Conservation (phyloP, 2,113 vertebrate species). For the Periophthalmodon schlosseri region DNA sequence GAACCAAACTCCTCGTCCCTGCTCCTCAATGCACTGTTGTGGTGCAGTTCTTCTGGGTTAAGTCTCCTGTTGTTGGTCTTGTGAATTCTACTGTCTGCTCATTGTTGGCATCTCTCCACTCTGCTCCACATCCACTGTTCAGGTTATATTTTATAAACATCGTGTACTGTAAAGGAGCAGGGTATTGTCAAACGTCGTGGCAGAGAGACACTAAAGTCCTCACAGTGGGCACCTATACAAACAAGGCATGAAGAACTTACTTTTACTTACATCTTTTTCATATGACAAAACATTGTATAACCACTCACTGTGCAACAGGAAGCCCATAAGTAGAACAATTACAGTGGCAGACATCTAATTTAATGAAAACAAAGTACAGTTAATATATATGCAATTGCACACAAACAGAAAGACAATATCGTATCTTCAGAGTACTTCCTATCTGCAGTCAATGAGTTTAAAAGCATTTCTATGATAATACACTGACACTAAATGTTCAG, state of each 20-base stretch:
- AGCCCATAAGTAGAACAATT: constrained; percentile 13
- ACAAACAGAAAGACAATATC: too few species aligned
- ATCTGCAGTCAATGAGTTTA: too few species aligned
- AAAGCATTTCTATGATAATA: too few species aligned
- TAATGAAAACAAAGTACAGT: not conserved
- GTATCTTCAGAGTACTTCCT: too few species aligned
- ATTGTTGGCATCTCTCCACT: not conserved
- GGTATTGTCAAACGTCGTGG: constrained; percentile 31
- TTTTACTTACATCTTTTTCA: too few species aligned
- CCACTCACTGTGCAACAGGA: constrained; percentile 29
- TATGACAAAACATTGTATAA: too few species aligned
- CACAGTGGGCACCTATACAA: constrained; percentile 25
- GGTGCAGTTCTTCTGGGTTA: constrained; percentile 2
- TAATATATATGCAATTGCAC: too few species aligned
- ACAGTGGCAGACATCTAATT: constrained; percentile 18
- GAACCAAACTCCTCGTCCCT: not conserved
- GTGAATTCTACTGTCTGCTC: not conserved
- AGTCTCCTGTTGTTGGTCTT: not conserved
- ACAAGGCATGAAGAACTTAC: not conserved
- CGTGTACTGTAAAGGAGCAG: constrained; percentile 12
- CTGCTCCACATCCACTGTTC: not conserved
- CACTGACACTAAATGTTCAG: too few species aligned
- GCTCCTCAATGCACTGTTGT: not conserved
- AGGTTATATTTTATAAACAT: accelerated
- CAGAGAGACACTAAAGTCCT: not conserved